Evolutionary conservation across 2,113 vertebrate genomes (phyloP).

Genomic region (Cyprichromis sp.): DNA sequence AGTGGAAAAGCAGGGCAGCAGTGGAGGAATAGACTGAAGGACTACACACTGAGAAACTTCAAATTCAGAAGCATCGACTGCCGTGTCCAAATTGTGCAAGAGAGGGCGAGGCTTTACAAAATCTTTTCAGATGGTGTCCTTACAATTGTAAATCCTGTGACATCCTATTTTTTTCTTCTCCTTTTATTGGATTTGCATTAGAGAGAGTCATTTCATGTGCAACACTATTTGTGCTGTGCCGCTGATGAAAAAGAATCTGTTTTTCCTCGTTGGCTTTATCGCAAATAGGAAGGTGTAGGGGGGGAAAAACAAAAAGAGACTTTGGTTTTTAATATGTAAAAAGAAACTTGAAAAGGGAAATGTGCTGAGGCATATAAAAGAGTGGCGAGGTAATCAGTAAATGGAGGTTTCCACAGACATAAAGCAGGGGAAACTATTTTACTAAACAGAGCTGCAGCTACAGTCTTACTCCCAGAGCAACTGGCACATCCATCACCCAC

Average conservation of each 20-base stretch:
- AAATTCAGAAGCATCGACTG: background rate
- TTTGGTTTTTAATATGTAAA: background rate
- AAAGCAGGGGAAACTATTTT: conserved; percentile 24
- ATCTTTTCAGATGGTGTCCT: background rate
- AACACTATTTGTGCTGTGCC: background rate
- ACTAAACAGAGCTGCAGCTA: conserved; percentile 27
- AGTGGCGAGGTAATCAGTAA: conserved; percentile 29
- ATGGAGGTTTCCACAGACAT: conserved; percentile 41
- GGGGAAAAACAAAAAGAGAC: background rate
- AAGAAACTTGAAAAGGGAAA: background rate
- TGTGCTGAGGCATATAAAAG: background rate
- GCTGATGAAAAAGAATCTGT: background rate
- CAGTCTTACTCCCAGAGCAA: background rate
- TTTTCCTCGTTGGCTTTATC: background rate
- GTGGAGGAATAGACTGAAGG: background rate
- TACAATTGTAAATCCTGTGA: background rate
- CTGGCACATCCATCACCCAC: conserved; percentile 20
- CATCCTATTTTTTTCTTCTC: background rate
- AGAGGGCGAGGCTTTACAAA: background rate
- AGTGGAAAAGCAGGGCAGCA: background rate
- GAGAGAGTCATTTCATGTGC: background rate
- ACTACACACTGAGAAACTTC: background rate
- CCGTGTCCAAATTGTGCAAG: background rate
- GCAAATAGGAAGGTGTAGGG: background rate
- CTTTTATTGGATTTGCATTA: background rate